Conservation (phyloP, 2,888 invertebrate species). For the Epirrita christyi region DNA sequence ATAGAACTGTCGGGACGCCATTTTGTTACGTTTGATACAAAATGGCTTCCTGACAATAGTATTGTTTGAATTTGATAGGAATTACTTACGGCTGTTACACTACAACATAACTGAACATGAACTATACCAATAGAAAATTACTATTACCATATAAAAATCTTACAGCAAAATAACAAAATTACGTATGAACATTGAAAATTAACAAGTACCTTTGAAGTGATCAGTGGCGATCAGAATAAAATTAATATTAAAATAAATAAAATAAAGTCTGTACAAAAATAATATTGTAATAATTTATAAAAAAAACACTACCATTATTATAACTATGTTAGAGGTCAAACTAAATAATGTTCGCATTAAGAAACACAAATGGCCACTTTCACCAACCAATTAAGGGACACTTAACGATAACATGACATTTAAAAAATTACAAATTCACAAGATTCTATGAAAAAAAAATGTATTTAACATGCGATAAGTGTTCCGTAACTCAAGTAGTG, state of each 20-base stretch:
- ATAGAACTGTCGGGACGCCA: conserved; percentile 1
- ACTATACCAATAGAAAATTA: conserved; percentile 35
- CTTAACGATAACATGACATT: no score
- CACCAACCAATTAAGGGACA: no score
- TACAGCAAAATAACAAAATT: conserved; percentile 35
- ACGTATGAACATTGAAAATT: conserved; percentile 39
- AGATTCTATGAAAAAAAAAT: no score
- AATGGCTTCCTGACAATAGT: conserved; percentile 5
- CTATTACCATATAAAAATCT: conserved; percentile 26
- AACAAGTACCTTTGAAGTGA: conserved; percentile 28
- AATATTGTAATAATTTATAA: conserved; percentile 25
- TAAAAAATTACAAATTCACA: no score
- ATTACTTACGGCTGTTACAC: background rate
- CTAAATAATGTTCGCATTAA: no score
- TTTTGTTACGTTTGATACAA: background rate
- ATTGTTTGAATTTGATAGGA: conserved; percentile 1
- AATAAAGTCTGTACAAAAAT: conserved; percentile 40
- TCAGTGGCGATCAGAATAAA: conserved; percentile 38
- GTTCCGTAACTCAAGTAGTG: no score
- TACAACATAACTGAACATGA: conserved; percentile 26
- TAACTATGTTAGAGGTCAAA: background rate
- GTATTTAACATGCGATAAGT: no score
- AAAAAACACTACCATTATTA: background rate
- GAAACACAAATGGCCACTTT: no score
- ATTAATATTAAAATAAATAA: conserved; percentile 40